Evolutionary conservation across 2,888 invertebrate species (phyloP), one percentile per base, ranked within the genome.

Genomic region (Ceramica pisi): DNA sequence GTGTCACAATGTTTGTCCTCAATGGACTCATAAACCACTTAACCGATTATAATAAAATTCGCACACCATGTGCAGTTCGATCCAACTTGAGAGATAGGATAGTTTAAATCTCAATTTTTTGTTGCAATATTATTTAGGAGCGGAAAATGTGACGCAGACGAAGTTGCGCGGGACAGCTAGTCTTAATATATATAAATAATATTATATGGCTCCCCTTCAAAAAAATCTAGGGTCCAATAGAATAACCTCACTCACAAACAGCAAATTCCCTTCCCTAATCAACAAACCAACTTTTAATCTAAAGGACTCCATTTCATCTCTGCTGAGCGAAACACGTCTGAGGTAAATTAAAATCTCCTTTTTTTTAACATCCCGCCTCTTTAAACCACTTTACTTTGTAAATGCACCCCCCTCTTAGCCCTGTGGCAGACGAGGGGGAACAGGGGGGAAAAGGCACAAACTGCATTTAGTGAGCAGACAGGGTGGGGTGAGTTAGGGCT

Each of bases 271-370:
- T 60, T 21, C 12, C 12, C 31, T 50, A 35, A 61, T 53, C 50
- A 57, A 14, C 8, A 62, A 44, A 56, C 46, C 64, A 62, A 46
- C 63, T 31, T 35, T 44, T 19, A 51, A 61, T 61, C 26, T 31
- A 48, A 53, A 64, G 41, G 6, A 46, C 48, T 53, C 48, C 26
- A 62, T 62, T 69, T 26, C 14, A 76, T 53, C 44, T 53, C 31
- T 44, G 44, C 61, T 31, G 4, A 86, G 87, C 84, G 84, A 78
- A 80, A 82, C 85, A 84, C 81, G 87, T 67, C 87, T 82, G 86
- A 84, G 87, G 72, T 73, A 77, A 67, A 79, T 81, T 70, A 64
- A 80, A 77, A 67, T 66, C 14, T n/a, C 5, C 14, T 41, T 55
- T 55, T 62, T 65, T 77, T 79, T 76, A 69, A 56, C 78, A 63